Base-by-base conservation (phyloP, 1,140 invertebrate genomes). In the Ganaspis sp. region DNA sequence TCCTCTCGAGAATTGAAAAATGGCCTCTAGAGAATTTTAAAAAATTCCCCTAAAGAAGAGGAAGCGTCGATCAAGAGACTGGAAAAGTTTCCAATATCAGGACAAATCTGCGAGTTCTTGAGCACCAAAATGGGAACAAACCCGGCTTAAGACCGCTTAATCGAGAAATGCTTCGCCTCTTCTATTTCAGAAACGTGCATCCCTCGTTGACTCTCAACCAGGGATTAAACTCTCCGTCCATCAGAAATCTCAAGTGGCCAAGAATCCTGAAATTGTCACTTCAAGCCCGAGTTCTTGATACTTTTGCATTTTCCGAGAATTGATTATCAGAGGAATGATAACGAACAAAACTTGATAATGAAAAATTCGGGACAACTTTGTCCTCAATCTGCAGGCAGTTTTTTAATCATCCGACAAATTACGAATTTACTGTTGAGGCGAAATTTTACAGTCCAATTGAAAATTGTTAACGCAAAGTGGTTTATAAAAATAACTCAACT, bases 181-280 rank as follows among this genome's bases (percentile, higher is more conserved):
- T 81, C 78, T 75, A 64, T 74, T 72, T n/a, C n/a, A n/a, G n/a
- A n/a, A 34, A 78, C 75, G 81, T 70, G 76, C 76, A 75, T 80
- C 81, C 77, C 79, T 76, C 80, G 78, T 81, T 76, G 83, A 79
- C 82, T 79, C 77, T 78, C 76, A 74, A 79, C 77, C 76, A 83
- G 79, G 79, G 79, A 81, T 81, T 81, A 83, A 64, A 79, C 79
- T 83, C 82, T 83, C 82, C 82, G 79, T 83, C 82, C 82, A 79
- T 81, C 79, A 79, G 79, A 83, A 72, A 64, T 26, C 58, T 64
- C 58, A 64, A 64, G 58, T 29, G 23, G 58, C 23, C 12, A 64
- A 64, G 58, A 64, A 64, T 64, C 26, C 23, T n/a, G 23, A 15
- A 64, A 64, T 34, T 64, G 23, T 64, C 1, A 29, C 26, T 15